Evolutionary conservation across 2,797 vertebrate species (phyloP).

Genomic region (Pangasius sanitwongsei): DNA sequence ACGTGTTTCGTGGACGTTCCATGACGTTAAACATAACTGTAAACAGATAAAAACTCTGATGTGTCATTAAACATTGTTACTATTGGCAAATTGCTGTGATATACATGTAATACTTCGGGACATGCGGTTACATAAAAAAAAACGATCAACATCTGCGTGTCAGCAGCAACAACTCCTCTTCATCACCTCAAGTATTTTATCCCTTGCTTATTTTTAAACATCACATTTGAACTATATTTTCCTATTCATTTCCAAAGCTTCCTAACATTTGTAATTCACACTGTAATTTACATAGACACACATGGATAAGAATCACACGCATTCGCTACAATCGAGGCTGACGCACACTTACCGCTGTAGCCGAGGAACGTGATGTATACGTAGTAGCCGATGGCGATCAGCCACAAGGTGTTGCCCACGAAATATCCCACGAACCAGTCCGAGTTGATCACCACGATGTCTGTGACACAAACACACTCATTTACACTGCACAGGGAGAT

Average conservation of each 20-base stretch:
- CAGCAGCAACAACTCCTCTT: too few relatives aligned
- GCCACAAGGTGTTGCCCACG: slow-evolving; percentile 93
- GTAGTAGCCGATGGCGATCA: slow-evolving; percentile 93
- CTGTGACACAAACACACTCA: slow-evolving; percentile 66
- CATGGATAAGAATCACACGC: background rate
- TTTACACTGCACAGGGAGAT: background rate
- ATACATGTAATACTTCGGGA: background rate
- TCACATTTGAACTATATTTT: background rate
- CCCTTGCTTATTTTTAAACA: background rate
- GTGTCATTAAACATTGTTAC: too few relatives aligned
- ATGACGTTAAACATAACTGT: too few relatives aligned
- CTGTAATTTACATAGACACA: background rate
- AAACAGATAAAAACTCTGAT: background rate
- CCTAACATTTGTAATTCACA: background rate
- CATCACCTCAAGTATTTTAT: background rate
- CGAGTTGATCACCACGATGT: slow-evolving; percentile 82
- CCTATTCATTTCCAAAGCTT: background rate
- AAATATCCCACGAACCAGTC: slow-evolving; percentile 90
- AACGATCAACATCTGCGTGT: background rate
- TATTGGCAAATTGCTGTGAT: background rate
- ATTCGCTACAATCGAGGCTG: background rate
- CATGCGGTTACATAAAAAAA: background rate
- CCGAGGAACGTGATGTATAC: slow-evolving; percentile 97
- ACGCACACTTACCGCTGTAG: slow-evolving; percentile 86
- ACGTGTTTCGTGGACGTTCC: too few relatives aligned